Percentiles rank a stretch among this genome's conserved stretches.
Evolutionary conservation across 2,113 vertebrate species (phyloP).

Genomic region (Syrrhaptes paradoxus): DNA sequence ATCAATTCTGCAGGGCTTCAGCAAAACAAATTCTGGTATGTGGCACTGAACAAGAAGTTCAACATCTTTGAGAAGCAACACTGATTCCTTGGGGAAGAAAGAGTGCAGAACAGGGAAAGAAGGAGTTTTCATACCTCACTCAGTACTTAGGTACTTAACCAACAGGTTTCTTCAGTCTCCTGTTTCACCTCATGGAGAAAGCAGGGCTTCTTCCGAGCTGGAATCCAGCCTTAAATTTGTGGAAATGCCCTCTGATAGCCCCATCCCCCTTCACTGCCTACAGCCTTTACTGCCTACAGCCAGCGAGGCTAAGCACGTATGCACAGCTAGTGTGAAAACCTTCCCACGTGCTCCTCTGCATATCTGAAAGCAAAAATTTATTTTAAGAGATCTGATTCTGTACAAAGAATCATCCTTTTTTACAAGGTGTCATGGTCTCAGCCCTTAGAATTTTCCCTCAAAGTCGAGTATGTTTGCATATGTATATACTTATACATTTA

Average conservation of each 20-base stretch:
- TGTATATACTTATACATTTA: neutral
- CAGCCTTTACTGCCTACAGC: neutral
- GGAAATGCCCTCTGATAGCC: neutral
- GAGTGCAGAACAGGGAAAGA: neutral
- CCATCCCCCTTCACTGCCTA: neutral
- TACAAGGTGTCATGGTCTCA: fast-evolving
- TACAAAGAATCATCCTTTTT: neutral
- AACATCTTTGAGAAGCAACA: neutral
- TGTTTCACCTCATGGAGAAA: neutral
- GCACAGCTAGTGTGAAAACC: neutral
- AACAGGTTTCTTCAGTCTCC: neutral
- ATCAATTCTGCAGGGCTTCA: neutral
- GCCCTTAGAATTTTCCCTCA: neutral
- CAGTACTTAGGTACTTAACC: neutral
- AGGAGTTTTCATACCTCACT: neutral
- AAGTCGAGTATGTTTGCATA: neutral
- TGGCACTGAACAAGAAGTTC: neutral
- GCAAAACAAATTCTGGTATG: neutral
- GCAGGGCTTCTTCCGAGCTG: neutral
- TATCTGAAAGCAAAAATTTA: neutral
- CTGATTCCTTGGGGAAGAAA: neutral
- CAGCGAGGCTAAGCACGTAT: neutral
- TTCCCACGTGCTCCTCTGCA: neutral
- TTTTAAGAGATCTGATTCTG: neutral
- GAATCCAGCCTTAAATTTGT: neutral